Evolutionary conservation across 2,888 invertebrate genomes (phyloP).

Genomic region (Melipona beecheii): DNA sequence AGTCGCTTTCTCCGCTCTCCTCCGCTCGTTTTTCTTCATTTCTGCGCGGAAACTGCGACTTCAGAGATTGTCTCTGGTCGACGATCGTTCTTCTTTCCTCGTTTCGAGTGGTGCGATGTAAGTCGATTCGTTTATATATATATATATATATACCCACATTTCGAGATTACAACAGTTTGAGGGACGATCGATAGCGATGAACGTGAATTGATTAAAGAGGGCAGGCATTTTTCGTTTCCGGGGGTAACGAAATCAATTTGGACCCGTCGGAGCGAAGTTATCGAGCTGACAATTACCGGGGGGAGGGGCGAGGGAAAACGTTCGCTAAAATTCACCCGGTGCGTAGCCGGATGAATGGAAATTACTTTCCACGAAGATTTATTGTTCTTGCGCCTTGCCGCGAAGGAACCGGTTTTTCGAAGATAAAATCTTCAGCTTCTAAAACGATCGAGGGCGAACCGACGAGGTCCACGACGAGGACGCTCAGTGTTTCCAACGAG

Average conservation of each 20-base stretch:
- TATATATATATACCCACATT: too few species aligned
- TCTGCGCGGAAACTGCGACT: neutral
- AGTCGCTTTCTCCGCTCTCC: slow-evolving; percentile 2
- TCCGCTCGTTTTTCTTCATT: neutral
- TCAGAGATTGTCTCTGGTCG: too few species aligned
- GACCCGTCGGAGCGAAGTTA: slow-evolving; percentile 19
- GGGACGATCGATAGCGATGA: neutral
- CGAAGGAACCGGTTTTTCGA: slow-evolving; percentile 12
- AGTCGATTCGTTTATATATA: too few species aligned
- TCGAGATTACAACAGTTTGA: neutral
- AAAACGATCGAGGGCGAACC: neutral
- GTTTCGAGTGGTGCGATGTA: too few species aligned
- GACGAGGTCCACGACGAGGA: neutral
- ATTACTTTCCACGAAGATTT: slow-evolving; percentile 25
- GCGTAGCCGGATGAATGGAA: neutral
- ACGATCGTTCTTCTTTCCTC: too few species aligned
- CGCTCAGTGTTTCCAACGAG: neutral
- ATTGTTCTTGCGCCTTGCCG: neutral
- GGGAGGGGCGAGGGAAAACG: slow-evolving; percentile 5
- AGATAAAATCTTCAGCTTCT: slow-evolving; percentile 13
- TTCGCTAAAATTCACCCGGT: neutral
- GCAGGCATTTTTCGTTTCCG: neutral
- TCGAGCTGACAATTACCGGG: slow-evolving; percentile 14
- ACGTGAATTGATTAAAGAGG: slow-evolving; percentile 18
- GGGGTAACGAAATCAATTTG: slow-evolving; percentile 28